Percentiles rank a stretch among this genome's conserved stretches.
Conservation (phyloP, 2,888 invertebrate species). For the Drosophila mulleri region DNA sequence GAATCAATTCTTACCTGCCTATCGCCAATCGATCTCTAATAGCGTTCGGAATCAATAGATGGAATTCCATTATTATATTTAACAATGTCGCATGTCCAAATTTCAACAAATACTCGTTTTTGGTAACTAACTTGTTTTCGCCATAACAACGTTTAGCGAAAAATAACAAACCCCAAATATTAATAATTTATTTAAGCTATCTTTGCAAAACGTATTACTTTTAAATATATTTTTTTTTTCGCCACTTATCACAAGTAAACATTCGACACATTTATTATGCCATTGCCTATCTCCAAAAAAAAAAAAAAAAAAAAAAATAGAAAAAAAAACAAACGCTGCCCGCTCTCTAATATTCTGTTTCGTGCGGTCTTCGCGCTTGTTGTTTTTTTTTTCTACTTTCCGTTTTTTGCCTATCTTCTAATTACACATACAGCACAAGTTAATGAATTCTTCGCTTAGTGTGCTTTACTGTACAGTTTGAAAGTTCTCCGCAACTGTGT, state of each 20-base stretch:
- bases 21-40: constrained; percentile 2
- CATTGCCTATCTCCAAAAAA: constrained; percentile 30
- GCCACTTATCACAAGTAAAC: constrained; percentile 57
- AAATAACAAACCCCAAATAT: constrained; percentile 24
- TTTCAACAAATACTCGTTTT: constrained; percentile 24
- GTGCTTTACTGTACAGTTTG: constrained; percentile 27
- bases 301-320: background rate
- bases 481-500: constrained; percentile 24
- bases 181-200: constrained; percentile 58
- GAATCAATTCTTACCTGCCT: background rate
- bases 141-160: constrained; percentile 12
- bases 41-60: background rate
- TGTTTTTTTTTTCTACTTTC: constrained; percentile 15
- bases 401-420: constrained; percentile 51
- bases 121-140: constrained; percentile 39
- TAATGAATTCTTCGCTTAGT: constrained; percentile 44
- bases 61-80: constrained; percentile 15
- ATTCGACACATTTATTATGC: constrained; percentile 48
- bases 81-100: constrained; percentile 18
- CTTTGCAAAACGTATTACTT: constrained; percentile 40
- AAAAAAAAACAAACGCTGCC: background rate
- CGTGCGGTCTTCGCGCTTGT: constrained; percentile 28
- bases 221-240: constrained; percentile 40
- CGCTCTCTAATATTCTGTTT: constrained; percentile 16
- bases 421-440: constrained; percentile 42